Evolutionary conservation across 1,140 invertebrate genomes (phyloP).

Genomic region (Drosophila dunni): DNA sequence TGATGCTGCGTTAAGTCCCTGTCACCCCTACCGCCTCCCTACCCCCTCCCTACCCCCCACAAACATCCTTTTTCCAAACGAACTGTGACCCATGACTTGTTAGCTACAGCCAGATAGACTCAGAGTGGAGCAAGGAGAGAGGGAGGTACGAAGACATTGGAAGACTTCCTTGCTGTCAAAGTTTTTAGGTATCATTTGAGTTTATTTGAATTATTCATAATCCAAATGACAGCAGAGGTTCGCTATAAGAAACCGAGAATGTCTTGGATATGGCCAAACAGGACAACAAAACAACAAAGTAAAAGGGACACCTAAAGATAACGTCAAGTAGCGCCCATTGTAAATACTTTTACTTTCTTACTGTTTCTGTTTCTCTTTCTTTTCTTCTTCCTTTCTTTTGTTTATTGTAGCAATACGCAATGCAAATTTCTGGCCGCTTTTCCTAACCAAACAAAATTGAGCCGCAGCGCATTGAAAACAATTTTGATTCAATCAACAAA

Average conservation of each 20-base stretch:
- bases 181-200: constrained; percentile 82
- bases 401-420: constrained; percentile 20
- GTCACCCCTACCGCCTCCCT: neutral
- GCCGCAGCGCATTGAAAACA: constrained; percentile 16
- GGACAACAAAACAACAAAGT: constrained; percentile 17
- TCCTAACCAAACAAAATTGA: constrained; percentile 11
- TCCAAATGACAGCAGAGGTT: constrained; percentile 62
- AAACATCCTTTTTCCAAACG: constrained; percentile 3
- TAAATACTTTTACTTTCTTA: constrained; percentile 50
- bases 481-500: constrained; percentile 51
- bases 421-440: constrained; percentile 34
- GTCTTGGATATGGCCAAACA: constrained; percentile 23
- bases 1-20: constrained; percentile 61
- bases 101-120: no score
- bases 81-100: constrained; percentile 35
- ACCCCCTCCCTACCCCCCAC: neutral
- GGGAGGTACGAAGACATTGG: neutral
- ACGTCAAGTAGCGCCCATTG: constrained; percentile 68
- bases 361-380: no score
- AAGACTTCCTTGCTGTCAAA: constrained; percentile 63
- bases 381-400: neutral
- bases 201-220: constrained; percentile 84
- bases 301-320: constrained; percentile 63
- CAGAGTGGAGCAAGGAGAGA: constrained; percentile 4
- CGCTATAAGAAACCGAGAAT: constrained; percentile 64